These are phyloP conservation scores for Tachuris rubrigastra DNA, from an alignment of 2,113 vertebrate species.

Conservation along the genomic window DNA sequence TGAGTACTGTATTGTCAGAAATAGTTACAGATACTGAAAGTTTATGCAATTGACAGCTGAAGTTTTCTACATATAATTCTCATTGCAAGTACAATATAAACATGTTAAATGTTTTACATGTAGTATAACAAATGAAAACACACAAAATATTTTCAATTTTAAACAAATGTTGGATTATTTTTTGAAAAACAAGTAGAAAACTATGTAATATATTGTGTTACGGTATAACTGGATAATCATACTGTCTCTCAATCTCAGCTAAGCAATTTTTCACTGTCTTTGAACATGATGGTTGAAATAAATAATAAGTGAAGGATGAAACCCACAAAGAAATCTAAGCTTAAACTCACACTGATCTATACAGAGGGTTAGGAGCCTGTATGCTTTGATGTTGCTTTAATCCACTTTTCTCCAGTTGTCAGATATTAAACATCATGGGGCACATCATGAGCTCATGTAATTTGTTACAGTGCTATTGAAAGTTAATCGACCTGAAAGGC, in stretches of 20 bases:
- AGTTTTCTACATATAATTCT: background rate
- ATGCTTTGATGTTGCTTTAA: constrained; percentile 20
- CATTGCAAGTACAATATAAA: background rate
- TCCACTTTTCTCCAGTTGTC: constrained; percentile 2
- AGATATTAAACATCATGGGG: constrained; percentile 18
- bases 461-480: constrained; percentile 19
- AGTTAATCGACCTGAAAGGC: constrained; percentile 28
- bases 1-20: background rate
- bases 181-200: background rate
- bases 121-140: background rate
- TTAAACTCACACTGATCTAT: background rate
- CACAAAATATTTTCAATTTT: background rate
- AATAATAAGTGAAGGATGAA: background rate
- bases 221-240: background rate
- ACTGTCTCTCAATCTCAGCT: background rate
- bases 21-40: background rate
- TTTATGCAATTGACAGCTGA: background rate
- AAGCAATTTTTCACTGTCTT: background rate
- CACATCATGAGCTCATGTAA: background rate
- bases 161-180: background rate
- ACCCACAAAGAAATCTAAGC: background rate
- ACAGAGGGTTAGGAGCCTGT: background rate
- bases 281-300: background rate
- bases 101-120: background rate
- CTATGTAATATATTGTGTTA: background rate